Evolutionary conservation across 2,888 invertebrate species (phyloP), one percentile per base, ranked within the genome.

Genomic region (Trichopria drosophilae): DNA sequence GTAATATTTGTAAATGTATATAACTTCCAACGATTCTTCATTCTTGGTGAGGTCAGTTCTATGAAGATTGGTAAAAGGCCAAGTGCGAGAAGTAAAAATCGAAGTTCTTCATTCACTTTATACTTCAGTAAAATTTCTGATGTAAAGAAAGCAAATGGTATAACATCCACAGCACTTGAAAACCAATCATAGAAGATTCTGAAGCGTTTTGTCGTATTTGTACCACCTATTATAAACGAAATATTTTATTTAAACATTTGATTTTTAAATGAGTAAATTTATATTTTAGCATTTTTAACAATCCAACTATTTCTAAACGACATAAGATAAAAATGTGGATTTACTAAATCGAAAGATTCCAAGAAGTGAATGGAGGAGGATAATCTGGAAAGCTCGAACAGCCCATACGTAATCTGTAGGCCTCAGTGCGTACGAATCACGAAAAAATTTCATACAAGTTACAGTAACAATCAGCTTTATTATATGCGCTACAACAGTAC

Each of bases 341-440:
- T 68, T 65, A 74, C 74, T 73, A 49, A 66, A 74, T 63, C 73
- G 66, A 45, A 73, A 49, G 22, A 72, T 62, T 26, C 74, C 74
- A 12, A 74, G 46, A 51, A 72, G 45, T 12, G 74, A 73, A 53
- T 74, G 73, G 7, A 66, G 52, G 35, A 74, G 59, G 35, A 72
- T 59, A 44, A 73, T 67, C 61, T 71, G 71, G 53, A 68, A 67
- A 42, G 72, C 73, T 54, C 71, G 59, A 26, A 67, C 57, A 31
- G 69, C 67, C 73, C 73, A 73, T 39, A 55, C 55, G 39, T 61
- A 60, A 13, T 67, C 55, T 42, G 53, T 64, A 13, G 56, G 54
- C 48, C 61, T 48, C 31, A 66, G 55, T 39, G 64, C 63, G 42
- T 59, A 64, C n/a, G 64, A 55, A 49, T 61, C 64, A 53, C 64